These are phyloP conservation scores for Cephus runcator DNA, from an alignment of 2,888 invertebrate genomes.

Conservation along the genomic window DNA sequence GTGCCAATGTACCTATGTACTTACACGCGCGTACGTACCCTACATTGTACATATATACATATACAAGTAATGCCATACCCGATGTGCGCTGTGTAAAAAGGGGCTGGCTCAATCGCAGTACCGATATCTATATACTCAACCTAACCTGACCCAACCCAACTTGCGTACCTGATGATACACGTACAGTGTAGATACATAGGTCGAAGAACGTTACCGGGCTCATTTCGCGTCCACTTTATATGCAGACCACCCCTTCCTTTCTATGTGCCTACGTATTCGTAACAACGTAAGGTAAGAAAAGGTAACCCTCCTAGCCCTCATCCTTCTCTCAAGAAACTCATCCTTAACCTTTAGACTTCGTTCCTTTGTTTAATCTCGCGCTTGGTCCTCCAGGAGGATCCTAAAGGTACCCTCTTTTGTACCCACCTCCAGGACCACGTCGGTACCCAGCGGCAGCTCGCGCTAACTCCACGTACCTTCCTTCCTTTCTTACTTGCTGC, in stretches of 20 bases:
- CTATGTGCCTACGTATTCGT: background rate
- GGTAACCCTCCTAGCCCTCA: slow-evolving; percentile 23
- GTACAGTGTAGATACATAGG: background rate
- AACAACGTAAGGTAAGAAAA: slow-evolving; percentile 26
- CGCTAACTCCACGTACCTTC: slow-evolving; percentile 13
- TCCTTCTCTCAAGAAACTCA: slow-evolving; percentile 6
- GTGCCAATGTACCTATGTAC: slow-evolving; percentile 30
- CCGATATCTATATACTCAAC: background rate
- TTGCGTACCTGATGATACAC: background rate
- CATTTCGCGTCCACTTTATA: slow-evolving; percentile 63
- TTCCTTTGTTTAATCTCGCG: slow-evolving; percentile 53
- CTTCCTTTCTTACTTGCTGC: background rate
- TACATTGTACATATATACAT: slow-evolving; percentile 6
- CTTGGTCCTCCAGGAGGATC: slow-evolving; percentile 26
- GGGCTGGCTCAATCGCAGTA: background rate
- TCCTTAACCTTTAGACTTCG: slow-evolving; percentile 23
- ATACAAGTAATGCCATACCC: background rate
- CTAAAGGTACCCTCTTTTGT: slow-evolving; percentile 15
- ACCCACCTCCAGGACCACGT: slow-evolving; percentile 16
- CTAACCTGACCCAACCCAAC: background rate
- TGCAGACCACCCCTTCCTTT: slow-evolving; percentile 53
- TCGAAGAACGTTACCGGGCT: slow-evolving; percentile 46
- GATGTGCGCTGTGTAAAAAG: background rate
- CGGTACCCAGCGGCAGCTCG: background rate
- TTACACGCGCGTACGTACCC: background rate